Evolutionary conservation across 2,888 invertebrate species (phyloP).

Genomic region (Eurytoma californica): DNA sequence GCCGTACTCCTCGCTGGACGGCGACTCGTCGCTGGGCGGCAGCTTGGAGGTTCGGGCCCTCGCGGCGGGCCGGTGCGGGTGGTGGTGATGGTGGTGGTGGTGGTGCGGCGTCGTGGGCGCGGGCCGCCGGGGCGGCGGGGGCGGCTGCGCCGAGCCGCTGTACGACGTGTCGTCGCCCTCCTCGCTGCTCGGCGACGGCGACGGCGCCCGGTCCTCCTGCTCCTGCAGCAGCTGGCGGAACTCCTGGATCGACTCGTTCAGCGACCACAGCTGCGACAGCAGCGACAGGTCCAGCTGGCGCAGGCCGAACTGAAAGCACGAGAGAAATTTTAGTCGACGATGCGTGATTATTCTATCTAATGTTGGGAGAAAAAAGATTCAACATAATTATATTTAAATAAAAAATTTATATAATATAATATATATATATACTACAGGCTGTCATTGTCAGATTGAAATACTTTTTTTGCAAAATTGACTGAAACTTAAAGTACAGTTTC

Average conservation of each 20-base stretch:
- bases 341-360: too few species aligned
- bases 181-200: constrained; percentile 77
- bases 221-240: constrained; percentile 84
- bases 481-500: too few species aligned
- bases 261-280: constrained; percentile 92
- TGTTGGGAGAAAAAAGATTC: too few species aligned
- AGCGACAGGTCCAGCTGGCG: constrained; percentile 92
- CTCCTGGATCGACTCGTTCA: constrained; percentile 94
- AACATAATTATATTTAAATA: too few species aligned
- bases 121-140: constrained; percentile 75
- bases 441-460: too few species aligned
- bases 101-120: constrained; percentile 66
- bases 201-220: constrained; percentile 77
- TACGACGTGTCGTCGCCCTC: constrained; percentile 74
- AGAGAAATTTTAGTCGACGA: background rate
- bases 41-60: constrained; percentile 68
- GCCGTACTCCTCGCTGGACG: constrained; percentile 74
- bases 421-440: too few species aligned
- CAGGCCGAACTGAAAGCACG: constrained; percentile 83
- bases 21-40: constrained; percentile 72
- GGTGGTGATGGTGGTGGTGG: constrained; percentile 60
- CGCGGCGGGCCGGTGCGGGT: constrained; percentile 41
- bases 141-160: constrained; percentile 70
- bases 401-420: too few species aligned
- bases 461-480: too few species aligned